A percentile compares a stretch with the other conserved stretches of the same genome.
These are phyloP conservation scores for Notechis scutatus DNA, from an alignment of 2,113 vertebrate genomes.

Conservation along the genomic window DNA sequence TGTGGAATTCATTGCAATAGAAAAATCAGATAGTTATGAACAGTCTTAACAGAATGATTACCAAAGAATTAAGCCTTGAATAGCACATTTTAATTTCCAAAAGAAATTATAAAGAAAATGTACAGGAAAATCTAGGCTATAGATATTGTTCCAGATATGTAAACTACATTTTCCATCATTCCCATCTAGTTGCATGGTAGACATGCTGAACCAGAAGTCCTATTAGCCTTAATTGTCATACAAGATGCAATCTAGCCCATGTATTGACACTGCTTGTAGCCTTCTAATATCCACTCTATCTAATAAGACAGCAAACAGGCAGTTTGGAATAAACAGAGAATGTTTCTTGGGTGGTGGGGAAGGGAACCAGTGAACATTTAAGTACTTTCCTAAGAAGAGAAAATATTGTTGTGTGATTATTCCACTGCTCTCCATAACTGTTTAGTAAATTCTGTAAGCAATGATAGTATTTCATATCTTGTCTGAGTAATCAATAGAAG, in stretches of 20 bases:
- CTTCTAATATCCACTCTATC: neutral
- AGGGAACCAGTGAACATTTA: neutral
- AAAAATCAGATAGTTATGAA: neutral
- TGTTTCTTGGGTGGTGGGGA: too few species aligned
- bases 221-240: neutral
- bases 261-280: neutral
- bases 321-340: neutral
- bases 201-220: neutral
- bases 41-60: neutral
- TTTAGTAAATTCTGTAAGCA: conserved; percentile 20
- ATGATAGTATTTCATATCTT: conserved; percentile 54
- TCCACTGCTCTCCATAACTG: neutral
- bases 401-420: conserved; percentile 2
- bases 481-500: conserved; percentile 64
- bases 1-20: neutral
- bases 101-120: neutral
- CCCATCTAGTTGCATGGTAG: neutral
- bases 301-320: neutral
- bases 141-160: neutral
- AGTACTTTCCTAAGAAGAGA: neutral
- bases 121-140: neutral
- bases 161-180: neutral
- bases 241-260: neutral
- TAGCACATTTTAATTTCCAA: neutral
- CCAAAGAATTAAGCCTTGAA: neutral